Evolutionary conservation across 2,797 vertebrate genomes (phyloP), one percentile per base, ranked within the genome.

Genomic region (Cyclura pinguis): DNA sequence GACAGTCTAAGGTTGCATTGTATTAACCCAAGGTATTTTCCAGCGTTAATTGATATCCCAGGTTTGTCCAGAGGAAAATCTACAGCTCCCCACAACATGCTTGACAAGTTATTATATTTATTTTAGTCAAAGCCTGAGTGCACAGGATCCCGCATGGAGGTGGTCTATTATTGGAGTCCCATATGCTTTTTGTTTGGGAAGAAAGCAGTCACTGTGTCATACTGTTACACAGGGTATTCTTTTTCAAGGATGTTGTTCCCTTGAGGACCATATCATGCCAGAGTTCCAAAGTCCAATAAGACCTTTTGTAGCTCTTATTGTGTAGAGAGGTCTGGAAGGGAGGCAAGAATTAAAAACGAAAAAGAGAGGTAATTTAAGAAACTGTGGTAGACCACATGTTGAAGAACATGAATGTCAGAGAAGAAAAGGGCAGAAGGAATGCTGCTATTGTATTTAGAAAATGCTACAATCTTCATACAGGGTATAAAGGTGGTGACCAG

Each of bases 201-300:
- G 98, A 98, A 99, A 99, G 98, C 98, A 99, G 98, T 97, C 96
- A 96, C 90, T 99, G 98, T 99, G 98, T 98, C 98, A 97, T 98
- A 98, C 98, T 97, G 98, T 98, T 99, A 99, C 99, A 99, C 98
- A 98, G 97, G 97, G 98, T 98, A 98, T 99, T 99, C 98, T 98
- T 98, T 99, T 99, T 98, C 98, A 99, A 98, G 98, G 98, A 98
- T 98, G 98, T 98, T 97, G 98, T 97, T 99, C 99, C 98, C 98
- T 97, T 95, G 98, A 98, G 98, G 98, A 98, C 98, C 97, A 98
- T 99, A 98, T 97, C 97, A 98, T 98, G 98, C 98, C 98, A 98
- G 98, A 99, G 98, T 99, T 98, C 97, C 98, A 98, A 97, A 97
- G 97, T 97, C 98, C 98, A 99, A 98, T 97, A 97, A 97, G 97